Evolutionary conservation across 2,797 vertebrate species (phyloP), one percentile per base, ranked within the genome.

Genomic region (Clangula hyemalis): DNA sequence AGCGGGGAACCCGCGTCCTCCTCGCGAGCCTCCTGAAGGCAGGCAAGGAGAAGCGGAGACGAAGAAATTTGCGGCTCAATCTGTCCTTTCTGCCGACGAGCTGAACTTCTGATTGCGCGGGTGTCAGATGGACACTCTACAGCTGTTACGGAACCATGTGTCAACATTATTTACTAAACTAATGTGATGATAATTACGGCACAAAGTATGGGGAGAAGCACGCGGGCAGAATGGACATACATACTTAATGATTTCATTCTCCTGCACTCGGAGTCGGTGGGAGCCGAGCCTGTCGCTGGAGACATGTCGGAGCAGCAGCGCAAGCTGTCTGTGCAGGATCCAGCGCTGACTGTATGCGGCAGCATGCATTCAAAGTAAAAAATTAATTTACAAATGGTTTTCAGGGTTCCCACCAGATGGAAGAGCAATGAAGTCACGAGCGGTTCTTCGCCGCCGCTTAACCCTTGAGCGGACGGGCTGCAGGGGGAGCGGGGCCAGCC

Each of bases 141-240:
- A 96, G 90, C 96, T 97, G 90, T 93, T 95, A 92, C 4, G 73
- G 79, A 96, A 47, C 57, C 75, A 32, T 54, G 85, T 92, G 94
- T 97, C 97, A 96, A 97, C 93, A 87, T 96, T 88, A 96, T 96
- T 97, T 95, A 96, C 94, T 95, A 24, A 94, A 78, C 90, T 62
- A 85, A 93, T 64, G 87, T 66, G 93, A 96, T 41, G 85, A 88
- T 90, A 94, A 94, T 89, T 43, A 71, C 2, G 87, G 90, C 84
- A 53, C 80, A 45, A 75, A 83, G 92, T 30, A 54, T 17, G 88
- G 77, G 85, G 34, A 43, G 91, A n/a, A 41, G 75, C 77, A 32
- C 6, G 39, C n/a, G 51, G 94, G 79, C 78, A 82, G 94, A 71
- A 81, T 30, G 96, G 90, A 89, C 87, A 94, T 82, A 83, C 85